A percentile compares a stretch with the other conserved stretches of the same genome.
Evolutionary conservation across 2,888 invertebrate genomes (phyloP).

Genomic region (Parthenolecanium corni): DNA sequence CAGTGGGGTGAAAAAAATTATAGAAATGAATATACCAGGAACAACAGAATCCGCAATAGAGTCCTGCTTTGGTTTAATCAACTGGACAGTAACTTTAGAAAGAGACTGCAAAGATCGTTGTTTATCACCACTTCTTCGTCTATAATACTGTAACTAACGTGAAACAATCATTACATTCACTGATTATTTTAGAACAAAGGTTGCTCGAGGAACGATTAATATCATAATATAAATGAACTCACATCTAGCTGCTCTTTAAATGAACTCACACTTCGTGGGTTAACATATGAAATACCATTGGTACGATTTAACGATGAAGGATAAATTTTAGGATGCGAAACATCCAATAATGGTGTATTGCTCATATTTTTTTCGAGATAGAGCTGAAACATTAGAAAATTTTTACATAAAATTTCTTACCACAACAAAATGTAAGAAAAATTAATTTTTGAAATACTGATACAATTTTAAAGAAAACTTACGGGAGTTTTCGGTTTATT

Average conservation of each 20-base stretch:
- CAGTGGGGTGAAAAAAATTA: too few relatives aligned
- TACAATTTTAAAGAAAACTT: not conserved
- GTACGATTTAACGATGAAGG: not conserved
- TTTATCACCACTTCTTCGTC: slow-evolving; percentile 19
- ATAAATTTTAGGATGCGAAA: not conserved
- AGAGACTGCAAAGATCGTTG: slow-evolving; percentile 14
- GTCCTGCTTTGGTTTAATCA: slow-evolving; percentile 15
- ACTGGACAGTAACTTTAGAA: slow-evolving; percentile 18
- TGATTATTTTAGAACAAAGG: not conserved
- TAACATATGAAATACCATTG: not conserved
- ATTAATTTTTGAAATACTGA: too few relatives aligned
- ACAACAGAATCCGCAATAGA: not conserved
- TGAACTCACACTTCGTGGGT: slow-evolving; percentile 20
- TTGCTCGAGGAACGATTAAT: not conserved
- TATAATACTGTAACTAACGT: slow-evolving; percentile 16
- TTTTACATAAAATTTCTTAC: too few relatives aligned
- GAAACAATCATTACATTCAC: not conserved
- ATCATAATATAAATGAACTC: slow-evolving; percentile 33
- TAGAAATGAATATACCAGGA: too few relatives aligned
- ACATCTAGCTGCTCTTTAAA: slow-evolving; percentile 44
- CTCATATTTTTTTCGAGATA: too few relatives aligned
- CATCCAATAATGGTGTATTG: not conserved
- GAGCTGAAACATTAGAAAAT: too few relatives aligned
- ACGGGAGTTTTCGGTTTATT: slow-evolving; percentile 7
- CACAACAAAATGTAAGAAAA: too few relatives aligned